A percentile compares a stretch with the other conserved stretches of the same genome.
Conservation (phyloP, 2,797 vertebrate genomes). For the Gymnothorax reevesii region DNA sequence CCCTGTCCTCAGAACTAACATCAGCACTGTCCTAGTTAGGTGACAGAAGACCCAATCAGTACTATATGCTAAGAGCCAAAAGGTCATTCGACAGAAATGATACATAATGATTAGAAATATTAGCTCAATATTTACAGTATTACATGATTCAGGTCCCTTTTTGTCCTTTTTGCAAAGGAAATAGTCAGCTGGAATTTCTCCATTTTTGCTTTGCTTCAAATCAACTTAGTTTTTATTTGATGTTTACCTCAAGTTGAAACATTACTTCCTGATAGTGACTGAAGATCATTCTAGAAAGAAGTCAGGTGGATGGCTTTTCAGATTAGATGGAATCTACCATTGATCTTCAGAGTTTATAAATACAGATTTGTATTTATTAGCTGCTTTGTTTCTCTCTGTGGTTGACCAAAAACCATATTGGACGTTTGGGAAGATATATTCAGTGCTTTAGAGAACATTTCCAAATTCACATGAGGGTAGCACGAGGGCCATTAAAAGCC, state of each 20-base stretch:
- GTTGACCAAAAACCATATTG: slow-evolving; percentile 3
- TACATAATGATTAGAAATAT: not conserved
- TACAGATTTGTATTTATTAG: not conserved
- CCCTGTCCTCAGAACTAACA: not conserved
- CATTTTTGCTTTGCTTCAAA: not conserved
- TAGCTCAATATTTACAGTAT: not conserved
- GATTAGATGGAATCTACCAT: not conserved
- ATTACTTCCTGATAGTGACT: not conserved
- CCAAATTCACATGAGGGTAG: not conserved
- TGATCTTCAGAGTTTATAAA: slow-evolving; percentile 4
- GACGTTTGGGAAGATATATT: not conserved
- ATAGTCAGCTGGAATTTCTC: not conserved
- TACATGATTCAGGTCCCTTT: not conserved
- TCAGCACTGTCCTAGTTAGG: not conserved
- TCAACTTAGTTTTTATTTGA: not conserved
- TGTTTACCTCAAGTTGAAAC: not conserved
- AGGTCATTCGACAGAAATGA: not conserved
- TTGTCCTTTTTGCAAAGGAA: not conserved
- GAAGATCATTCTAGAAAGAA: not conserved
- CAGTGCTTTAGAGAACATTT: not conserved
- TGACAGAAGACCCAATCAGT: too few relatives aligned
- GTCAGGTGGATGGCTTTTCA: not conserved
- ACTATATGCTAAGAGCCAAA: too few relatives aligned
- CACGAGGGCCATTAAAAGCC: not conserved
- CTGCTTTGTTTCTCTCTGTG: not conserved